phyloP scores from a whole-genome alignment of 2,797 vertebrate genomes.

The Dallia pectoralis region DNA sequence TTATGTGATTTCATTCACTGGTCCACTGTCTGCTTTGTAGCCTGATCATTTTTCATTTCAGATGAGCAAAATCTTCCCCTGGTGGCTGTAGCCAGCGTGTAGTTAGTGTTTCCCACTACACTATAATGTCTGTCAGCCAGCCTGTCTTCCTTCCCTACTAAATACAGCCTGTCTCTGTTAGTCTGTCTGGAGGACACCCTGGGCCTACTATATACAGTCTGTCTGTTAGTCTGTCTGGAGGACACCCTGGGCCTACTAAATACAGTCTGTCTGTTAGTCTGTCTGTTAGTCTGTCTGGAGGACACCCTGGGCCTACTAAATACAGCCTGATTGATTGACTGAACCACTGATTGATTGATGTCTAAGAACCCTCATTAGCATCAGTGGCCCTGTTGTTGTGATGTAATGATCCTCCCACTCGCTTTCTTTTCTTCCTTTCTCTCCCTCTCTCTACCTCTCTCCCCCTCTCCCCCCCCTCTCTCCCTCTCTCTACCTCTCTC shows the following conservation, averaged over 20 bases:
- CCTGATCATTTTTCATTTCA: not conserved
- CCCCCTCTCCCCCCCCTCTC: slow-evolving; percentile 17
- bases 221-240: slow-evolving; percentile 28
- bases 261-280: slow-evolving; percentile 40
- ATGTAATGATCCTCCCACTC: slow-evolving; percentile 41
- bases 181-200: slow-evolving; percentile 33
- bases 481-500: slow-evolving; percentile 23
- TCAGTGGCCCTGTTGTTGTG: slow-evolving; percentile 23
- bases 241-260: slow-evolving; percentile 46
- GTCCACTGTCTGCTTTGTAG: not conserved
- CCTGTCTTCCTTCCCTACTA: slow-evolving; percentile 52
- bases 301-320: slow-evolving; percentile 46
- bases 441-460: slow-evolving; percentile 13
- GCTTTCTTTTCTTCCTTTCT: slow-evolving; percentile 1
- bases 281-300: slow-evolving; percentile 32
- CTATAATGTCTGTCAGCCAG: slow-evolving; percentile 11
- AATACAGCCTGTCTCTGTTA: slow-evolving; percentile 42
- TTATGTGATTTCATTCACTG: not conserved
- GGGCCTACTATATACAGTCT: slow-evolving; percentile 43
- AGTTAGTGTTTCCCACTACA: not conserved
- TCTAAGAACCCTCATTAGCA: slow-evolving; percentile 49
- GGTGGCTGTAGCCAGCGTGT: not conserved
- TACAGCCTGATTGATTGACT: slow-evolving; percentile 52
- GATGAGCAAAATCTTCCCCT: not conserved
- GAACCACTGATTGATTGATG: slow-evolving; percentile 52